Evolutionary conservation across 1,140 invertebrate species (phyloP), one percentile per base, ranked within the genome.

Genomic region (Venturia canescens): DNA sequence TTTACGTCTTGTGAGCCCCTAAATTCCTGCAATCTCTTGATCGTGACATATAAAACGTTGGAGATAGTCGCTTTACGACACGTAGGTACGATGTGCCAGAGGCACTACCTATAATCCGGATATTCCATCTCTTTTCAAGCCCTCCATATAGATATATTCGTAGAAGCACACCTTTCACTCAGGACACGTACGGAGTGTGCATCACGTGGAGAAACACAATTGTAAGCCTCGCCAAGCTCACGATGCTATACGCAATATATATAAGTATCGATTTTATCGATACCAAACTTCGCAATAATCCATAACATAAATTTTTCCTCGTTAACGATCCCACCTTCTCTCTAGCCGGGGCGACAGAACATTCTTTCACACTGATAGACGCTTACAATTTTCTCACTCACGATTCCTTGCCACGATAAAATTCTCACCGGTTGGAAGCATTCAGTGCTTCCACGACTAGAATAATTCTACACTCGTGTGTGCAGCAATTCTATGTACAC

Each of bases 191-290:
- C 50, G 0, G 53, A 34, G 29, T n/a, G 74, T 76, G 5, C 26
- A 76, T 57, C 71, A 29, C 71, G 71, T 38, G 48, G 72, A 18
- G 72, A 76, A 76, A 76, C 50, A 76, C 53, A 76, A 63, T 76
- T 63, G 53, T 63, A 23, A 53, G 72, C 29, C 72, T 38, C 27
- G 27, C 38, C 53, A 23, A 53, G 26, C 16, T 34, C 50, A 60
- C n/a, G 27, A 27, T 57, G 31, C 23, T 34, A 29, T 69, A 48
- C 13, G 16, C 23, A 23, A 53, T 74, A 57, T 63, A 69, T 69
- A 31, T 69, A 69, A 63, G 60, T 69, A 69, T 69, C 0, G 66
- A 69, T 69, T 31, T 69, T 31, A 69, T 69, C 26, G 66, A 31
- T 76, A 76, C 5, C 72, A 48, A 76, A 60, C 72, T 76, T 74